Evolutionary conservation across 2,888 invertebrate genomes (phyloP).

Genomic region (Melikaiella ostensackeni): DNA sequence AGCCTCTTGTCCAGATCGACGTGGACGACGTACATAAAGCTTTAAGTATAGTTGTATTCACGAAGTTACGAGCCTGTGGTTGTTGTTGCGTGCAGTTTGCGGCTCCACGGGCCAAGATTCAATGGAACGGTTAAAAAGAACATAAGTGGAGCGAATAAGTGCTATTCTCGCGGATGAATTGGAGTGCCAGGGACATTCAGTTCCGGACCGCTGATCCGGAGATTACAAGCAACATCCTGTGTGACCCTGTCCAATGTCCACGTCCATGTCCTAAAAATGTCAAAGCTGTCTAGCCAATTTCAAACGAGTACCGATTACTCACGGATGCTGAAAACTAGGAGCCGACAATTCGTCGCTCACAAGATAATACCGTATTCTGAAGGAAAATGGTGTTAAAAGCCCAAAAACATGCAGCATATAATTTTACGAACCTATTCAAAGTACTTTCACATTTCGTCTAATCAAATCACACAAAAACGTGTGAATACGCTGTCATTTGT

Average conservation of each 20-base stretch:
- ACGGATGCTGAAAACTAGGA: not conserved
- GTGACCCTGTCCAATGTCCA: not conserved
- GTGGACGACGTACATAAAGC: conserved; percentile 1
- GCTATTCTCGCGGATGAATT: not conserved
- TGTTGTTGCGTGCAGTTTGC: not conserved
- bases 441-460: too few relatives aligned
- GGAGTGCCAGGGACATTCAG: not conserved
- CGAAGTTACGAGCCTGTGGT: not conserved
- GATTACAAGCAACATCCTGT: not conserved
- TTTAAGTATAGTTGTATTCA: not conserved
- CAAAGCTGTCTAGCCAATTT: not conserved
- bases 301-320: not conserved
- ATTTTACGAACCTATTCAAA: too few relatives aligned
- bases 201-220: not conserved
- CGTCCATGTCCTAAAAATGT: not conserved
- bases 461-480: too few relatives aligned
- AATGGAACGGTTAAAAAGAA: not conserved
- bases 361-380: not conserved
- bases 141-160: not conserved
- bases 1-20: not conserved
- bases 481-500: too few relatives aligned
- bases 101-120: not conserved
- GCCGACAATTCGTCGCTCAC: not conserved
- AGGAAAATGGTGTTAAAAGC: not conserved
- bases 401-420: too few relatives aligned